phyloP scores from a whole-genome alignment of 2,797 vertebrate genomes.

The Lacerta viridis region DNA sequence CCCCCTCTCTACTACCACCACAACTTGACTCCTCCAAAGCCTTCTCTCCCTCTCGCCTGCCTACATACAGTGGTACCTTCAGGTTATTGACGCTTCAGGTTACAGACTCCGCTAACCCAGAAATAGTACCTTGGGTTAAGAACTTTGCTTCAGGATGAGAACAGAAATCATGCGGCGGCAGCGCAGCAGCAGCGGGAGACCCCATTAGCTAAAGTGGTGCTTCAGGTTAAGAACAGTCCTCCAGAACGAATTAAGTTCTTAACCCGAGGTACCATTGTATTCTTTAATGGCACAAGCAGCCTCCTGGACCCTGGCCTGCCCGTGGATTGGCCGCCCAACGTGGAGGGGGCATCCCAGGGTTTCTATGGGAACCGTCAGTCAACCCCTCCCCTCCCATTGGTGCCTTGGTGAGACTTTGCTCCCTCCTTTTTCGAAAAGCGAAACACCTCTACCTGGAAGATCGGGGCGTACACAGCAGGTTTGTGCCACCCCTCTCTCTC shows the following conservation, averaged over 20 bases:
- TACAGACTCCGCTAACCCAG: too few species aligned
- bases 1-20: slow-evolving; percentile 59
- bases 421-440: background rate
- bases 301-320: slow-evolving; percentile 77
- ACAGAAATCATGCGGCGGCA: too few species aligned
- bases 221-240: too few species aligned
- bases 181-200: too few species aligned
- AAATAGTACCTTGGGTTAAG: too few species aligned
- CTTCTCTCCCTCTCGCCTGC: slow-evolving; percentile 79
- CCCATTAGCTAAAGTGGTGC: too few species aligned
- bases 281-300: slow-evolving; percentile 87
- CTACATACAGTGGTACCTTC: slow-evolving; percentile 72
- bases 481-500: too few species aligned
- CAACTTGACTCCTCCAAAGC: slow-evolving; percentile 87
- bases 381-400: slow-evolving; percentile 71
- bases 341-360: slow-evolving; percentile 83
- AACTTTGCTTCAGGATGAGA: too few species aligned
- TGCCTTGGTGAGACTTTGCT: background rate
- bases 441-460: background rate
- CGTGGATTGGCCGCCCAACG: slow-evolving; percentile 86
- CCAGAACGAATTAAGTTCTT: too few species aligned
- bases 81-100: too few species aligned
- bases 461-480: background rate
- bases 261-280: slow-evolving; percentile 30
- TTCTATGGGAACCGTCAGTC: slow-evolving; percentile 88